Evolutionary conservation across 30 jellyfish, hydroid and myxozoan species (phyloP).

Genomic region (Aurelia sp.): DNA sequence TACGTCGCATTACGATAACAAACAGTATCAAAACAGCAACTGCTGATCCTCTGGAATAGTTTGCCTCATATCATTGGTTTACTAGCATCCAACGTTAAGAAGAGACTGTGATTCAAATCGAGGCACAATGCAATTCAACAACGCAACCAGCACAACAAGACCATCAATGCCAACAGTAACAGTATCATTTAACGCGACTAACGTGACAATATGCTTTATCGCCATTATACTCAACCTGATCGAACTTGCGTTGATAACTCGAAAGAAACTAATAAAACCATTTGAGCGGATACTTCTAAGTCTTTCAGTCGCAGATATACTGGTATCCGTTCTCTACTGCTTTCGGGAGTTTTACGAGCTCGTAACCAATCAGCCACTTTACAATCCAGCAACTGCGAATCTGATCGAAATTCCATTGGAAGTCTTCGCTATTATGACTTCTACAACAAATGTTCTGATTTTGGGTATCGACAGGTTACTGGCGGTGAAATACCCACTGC

Average conservation of each 20-base stretch:
- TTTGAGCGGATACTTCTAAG: slow-evolving; percentile 38
- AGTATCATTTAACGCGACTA: background rate
- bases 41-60: no score
- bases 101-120: no score
- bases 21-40: no score
- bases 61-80: no score
- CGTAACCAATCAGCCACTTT: background rate
- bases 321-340: slow-evolving; percentile 11
- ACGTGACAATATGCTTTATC: slow-evolving; percentile 5
- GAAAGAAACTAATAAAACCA: background rate
- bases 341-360: slow-evolving; percentile 1
- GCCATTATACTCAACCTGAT: slow-evolving; percentile 38
- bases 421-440: slow-evolving; percentile 33
- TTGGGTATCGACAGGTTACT: slow-evolving; percentile 46
- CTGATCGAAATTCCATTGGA: background rate
- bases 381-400: background rate
- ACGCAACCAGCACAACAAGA: no score
- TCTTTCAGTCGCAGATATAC: slow-evolving; percentile 39
- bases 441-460: slow-evolving; percentile 31
- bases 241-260: slow-evolving; percentile 14
- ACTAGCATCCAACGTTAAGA: no score
- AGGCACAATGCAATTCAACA: no score
- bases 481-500: slow-evolving; percentile 50
- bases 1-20: no score
- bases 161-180: no score